phyloP scores from a whole-genome alignment of 2,888 invertebrate species.

The Empis stercorea region DNA sequence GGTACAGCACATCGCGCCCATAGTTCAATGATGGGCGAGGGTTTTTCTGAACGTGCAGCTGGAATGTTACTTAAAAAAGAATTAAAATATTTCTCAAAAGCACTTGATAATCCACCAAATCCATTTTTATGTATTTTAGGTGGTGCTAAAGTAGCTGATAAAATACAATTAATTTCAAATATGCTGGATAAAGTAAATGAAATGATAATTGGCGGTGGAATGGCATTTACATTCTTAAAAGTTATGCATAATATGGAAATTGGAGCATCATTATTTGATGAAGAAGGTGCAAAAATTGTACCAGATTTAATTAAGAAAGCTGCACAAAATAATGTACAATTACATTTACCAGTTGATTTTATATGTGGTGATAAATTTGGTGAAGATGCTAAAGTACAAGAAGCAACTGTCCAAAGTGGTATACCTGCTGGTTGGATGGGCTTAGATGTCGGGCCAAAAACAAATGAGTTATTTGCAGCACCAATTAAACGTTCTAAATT shows the following conservation, averaged over 20 bases:
- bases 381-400: conserved; percentile 72
- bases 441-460: conserved; percentile 85
- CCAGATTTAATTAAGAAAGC: conserved; percentile 82
- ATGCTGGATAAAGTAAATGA: conserved; percentile 95
- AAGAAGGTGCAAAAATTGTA: conserved; percentile 93
- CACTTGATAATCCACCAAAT: conserved; percentile 86
- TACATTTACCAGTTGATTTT: conserved; percentile 93
- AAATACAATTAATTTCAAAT: conserved; percentile 96
- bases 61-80: conserved; percentile 96
- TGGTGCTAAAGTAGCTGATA: conserved; percentile 98
- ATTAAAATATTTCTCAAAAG: conserved; percentile 93
- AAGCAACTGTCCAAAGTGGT: conserved; percentile 65
- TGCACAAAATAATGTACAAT: conserved; percentile 75
- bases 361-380: conserved; percentile 91
- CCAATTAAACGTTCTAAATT: conserved; percentile 84
- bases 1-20: conserved; percentile 81
- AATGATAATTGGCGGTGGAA: conserved; percentile 99
- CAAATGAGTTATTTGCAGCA: conserved; percentile 63
- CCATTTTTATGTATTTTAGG: conserved; percentile 98
- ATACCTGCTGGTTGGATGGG: conserved; percentile 94
- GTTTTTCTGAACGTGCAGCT: conserved; percentile 79
- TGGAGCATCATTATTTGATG: conserved; percentile 88
- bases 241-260: conserved; percentile 87
- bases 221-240: conserved; percentile 98
- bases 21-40: conserved; percentile 96